Conservation (phyloP, 2,113 vertebrate genomes). For the Ursus arctos region DNA sequence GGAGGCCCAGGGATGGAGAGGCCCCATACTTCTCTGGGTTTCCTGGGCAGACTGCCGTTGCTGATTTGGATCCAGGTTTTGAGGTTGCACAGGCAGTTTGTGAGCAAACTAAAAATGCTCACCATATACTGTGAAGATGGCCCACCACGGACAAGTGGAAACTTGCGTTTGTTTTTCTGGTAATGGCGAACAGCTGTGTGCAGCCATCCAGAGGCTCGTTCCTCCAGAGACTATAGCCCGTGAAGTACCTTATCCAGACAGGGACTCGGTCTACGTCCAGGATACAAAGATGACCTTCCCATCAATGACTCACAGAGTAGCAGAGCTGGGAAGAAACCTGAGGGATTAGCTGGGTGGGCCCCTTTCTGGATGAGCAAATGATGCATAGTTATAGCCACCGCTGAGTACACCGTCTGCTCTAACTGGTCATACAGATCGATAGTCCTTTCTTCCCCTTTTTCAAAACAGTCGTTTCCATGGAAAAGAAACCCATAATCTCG, state of each 20-base stretch:
- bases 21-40: not conserved
- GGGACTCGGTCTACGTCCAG: not conserved
- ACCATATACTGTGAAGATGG: not conserved
- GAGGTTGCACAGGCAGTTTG: not conserved
- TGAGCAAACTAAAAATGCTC: not conserved
- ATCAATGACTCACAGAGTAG: not conserved
- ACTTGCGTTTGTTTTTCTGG: not conserved
- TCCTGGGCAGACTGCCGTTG: not conserved
- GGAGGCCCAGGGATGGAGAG: not conserved
- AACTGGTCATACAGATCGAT: not conserved
- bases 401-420: not conserved
- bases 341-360: not conserved
- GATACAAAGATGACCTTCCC: not conserved
- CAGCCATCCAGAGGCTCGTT: not conserved
- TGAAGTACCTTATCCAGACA: not conserved
- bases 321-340: not conserved
- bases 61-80: not conserved
- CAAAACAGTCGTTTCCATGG: not conserved
- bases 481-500: not conserved
- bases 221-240: not conserved
- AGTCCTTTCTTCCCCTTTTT: not conserved
- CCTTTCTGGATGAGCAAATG: not conserved
- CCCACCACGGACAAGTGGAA: not conserved
- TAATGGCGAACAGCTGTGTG: not conserved
- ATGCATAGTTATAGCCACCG: not conserved